Conservation (phyloP, 64 coral and sea anemone species). For the Acropora yongei region DNA sequence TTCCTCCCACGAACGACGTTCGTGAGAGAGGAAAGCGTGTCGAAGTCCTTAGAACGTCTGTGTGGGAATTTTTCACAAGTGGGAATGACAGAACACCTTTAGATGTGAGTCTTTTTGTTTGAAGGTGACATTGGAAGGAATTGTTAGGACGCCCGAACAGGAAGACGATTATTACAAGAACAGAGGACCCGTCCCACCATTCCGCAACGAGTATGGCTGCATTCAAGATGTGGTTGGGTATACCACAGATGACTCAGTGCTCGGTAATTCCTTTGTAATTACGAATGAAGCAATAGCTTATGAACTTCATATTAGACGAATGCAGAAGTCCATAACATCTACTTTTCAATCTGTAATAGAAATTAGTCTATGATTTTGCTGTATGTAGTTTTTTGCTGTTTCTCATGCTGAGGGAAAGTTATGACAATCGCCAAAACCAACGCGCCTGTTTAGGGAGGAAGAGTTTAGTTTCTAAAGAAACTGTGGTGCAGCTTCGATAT, state of each 20-base stretch:
- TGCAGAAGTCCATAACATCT: too few species aligned
- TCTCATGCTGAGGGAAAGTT: not conserved
- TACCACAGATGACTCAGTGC: constrained; percentile 59
- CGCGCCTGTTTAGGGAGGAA: too few species aligned
- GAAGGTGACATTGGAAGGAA: constrained; percentile 95
- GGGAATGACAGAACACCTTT: too few species aligned
- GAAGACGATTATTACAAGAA: constrained; percentile 99
- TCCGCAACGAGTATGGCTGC: constrained; percentile 97
- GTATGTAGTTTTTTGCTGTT: not conserved
- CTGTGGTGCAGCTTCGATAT: too few species aligned
- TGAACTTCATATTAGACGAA: too few species aligned
- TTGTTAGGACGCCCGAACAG: constrained; percentile 90
- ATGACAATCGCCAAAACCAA: too few species aligned
- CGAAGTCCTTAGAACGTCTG: too few species aligned
- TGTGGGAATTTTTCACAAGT: too few species aligned
- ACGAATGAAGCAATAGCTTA: not conserved
- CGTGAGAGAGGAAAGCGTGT: too few species aligned
- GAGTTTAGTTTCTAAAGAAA: too few species aligned
- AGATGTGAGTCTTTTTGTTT: not conserved
- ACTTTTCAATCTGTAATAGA: too few species aligned
- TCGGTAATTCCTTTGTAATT: not conserved
- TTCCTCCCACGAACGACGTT: too few species aligned
- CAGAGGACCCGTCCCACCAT: constrained; percentile 95
- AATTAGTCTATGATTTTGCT: not conserved
- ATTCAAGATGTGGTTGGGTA: constrained; percentile 99